Base-by-base conservation (phyloP, 1,140 invertebrate species). In the Cyphomyrmex costatus region DNA sequence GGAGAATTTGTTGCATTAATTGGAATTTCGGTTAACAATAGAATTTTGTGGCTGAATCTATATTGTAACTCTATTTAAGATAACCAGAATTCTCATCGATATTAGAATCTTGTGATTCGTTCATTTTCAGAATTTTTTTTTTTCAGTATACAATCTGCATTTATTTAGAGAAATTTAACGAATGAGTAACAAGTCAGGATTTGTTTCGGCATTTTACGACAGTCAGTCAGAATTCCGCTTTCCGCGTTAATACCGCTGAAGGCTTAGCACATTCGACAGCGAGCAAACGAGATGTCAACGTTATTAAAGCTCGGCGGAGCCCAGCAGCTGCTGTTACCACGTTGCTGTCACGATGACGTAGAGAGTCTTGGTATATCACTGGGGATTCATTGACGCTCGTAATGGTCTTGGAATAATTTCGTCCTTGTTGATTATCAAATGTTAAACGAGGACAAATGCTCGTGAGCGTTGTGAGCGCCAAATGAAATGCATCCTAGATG, bases 231-330 rank as follows among this genome's bases (percentile, higher is more conserved):
- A 83, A 83, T 74, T 83, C 56, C 42, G 79, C 8, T 71, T n/a
- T 30, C 4, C 51, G 53, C n/a, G 19, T 83, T 83, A 74, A 74
- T 74, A 49, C 24, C 14, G 46, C 7, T 10, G 49, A 33, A 49
- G 68, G 14, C 30, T 71, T 10, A 7, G 24, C 36, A 24, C 8
- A 82, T 74, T 83, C 79, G 68, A 27, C 36, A 42, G 36, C 36
- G 36, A 42, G 36, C 36, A 42, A 42, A 42, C 66, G 78, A 65
- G 33, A 73, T 49, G 24, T 71, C 78, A 33, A 83, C 42, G 27
- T 83, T 83, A 83, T 83, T 83, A 83, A 82, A 83, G 79, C 19
- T 36, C 21, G 14, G 36, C 10, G 36, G 36, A 42, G 7, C 36
- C 7, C 7, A 42, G n/a, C 68, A 66, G 79, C 68, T 73, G 66